These are phyloP conservation scores for Neotoxoptera formosana DNA, from an alignment of 1,140 invertebrate species.

Conservation along the genomic window DNA sequence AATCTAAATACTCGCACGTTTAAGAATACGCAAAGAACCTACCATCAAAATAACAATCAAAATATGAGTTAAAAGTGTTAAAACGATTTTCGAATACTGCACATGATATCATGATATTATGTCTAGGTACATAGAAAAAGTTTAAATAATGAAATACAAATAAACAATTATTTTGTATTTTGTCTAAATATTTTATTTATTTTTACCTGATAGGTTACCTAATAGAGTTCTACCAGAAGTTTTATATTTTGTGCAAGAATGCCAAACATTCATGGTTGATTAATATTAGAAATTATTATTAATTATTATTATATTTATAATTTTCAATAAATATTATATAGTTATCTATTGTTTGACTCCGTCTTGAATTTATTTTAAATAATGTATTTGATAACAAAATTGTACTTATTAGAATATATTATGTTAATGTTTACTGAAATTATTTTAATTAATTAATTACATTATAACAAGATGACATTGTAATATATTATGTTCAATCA, in stretches of 20 bases:
- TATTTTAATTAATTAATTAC: not conserved
- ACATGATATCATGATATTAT: not conserved
- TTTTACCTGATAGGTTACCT: not conserved
- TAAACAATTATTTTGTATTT: conserved; percentile 4
- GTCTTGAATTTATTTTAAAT: not conserved
- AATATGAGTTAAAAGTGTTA: not conserved
- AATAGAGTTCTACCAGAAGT: not conserved
- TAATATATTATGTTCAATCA: not conserved
- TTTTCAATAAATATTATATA: not conserved
- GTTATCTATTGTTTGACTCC: not conserved
- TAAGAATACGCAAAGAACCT: not conserved
- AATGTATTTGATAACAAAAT: not conserved
- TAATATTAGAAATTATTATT: not conserved
- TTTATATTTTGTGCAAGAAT: not conserved
- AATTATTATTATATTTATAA: not conserved
- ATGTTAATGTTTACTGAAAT: not conserved
- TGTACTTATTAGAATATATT: not conserved
- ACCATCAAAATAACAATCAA: no score
- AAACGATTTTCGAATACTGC: not conserved
- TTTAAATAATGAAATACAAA: not conserved
- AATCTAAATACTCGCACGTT: not conserved
- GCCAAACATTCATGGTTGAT: not conserved
- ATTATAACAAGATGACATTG: not conserved
- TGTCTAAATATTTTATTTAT: not conserved
- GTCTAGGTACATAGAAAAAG: not conserved